Evolutionary conservation across 2,888 invertebrate genomes (phyloP).

Genomic region (Leptura quadrifasciata): DNA sequence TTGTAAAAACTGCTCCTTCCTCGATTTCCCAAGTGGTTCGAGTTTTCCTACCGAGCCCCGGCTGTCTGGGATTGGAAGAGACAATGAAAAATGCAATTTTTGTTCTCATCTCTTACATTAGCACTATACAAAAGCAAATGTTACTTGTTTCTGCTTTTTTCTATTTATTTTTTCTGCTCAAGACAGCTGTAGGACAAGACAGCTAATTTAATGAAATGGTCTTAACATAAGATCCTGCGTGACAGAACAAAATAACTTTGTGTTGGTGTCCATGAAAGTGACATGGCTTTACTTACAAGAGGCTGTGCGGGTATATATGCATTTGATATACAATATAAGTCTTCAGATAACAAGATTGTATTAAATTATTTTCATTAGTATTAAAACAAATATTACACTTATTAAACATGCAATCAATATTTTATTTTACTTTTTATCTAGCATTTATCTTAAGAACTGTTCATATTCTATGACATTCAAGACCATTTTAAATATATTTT

Average conservation of each 20-base stretch:
- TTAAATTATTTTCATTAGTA: too few species aligned
- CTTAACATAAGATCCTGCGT: slow-evolving; percentile 13
- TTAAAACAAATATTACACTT: too few species aligned
- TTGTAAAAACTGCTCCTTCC: slow-evolving; percentile 47
- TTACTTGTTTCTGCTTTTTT: slow-evolving; percentile 49
- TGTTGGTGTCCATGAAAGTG: slow-evolving; percentile 3
- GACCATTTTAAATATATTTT: too few species aligned
- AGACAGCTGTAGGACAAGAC: slow-evolving; percentile 29
- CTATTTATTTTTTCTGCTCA: slow-evolving; percentile 20
- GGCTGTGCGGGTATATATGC: neutral
- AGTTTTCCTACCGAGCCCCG: slow-evolving; percentile 17
- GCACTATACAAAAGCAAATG: slow-evolving; percentile 52
- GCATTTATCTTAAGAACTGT: too few species aligned
- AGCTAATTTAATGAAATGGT: slow-evolving; percentile 38
- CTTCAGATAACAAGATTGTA: neutral
- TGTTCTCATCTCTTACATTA: slow-evolving; percentile 54
- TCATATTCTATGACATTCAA: too few species aligned
- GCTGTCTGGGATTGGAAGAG: slow-evolving; percentile 43
- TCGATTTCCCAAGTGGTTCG: slow-evolving; percentile 46
- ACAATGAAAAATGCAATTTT: slow-evolving; percentile 59
- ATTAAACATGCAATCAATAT: too few species aligned
- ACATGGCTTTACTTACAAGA: neutral
- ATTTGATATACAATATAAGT: neutral
- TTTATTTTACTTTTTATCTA: too few species aligned
- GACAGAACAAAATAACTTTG: slow-evolving; percentile 28